Conservation (phyloP, 2,113 vertebrate genomes). For the Rousettus leschenaultii region DNA sequence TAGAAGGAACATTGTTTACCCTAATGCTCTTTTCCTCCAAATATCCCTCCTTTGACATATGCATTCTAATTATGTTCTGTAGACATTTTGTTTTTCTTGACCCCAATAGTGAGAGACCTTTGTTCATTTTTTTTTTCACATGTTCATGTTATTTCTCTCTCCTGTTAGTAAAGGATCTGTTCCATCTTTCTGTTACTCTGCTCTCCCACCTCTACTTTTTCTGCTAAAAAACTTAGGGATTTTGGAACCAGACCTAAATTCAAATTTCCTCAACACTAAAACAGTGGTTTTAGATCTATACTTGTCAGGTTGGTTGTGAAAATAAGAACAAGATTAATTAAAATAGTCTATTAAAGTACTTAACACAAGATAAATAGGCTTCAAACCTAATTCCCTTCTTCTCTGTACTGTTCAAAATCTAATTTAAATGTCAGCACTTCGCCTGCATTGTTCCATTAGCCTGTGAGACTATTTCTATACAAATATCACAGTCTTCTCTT, state of each 20-base stretch:
- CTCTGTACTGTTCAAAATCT: not conserved
- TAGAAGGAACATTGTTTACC: not conserved
- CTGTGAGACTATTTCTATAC: not conserved
- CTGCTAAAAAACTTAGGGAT: not conserved
- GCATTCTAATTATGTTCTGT: not conserved
- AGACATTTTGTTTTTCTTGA: not conserved
- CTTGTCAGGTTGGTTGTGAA: not conserved
- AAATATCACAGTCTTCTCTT: not conserved
- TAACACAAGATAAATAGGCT: not conserved
- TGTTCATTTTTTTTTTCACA: not conserved
- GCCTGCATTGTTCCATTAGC: not conserved
- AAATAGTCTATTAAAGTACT: not conserved
- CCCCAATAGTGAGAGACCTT: not conserved
- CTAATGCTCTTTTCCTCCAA: not conserved
- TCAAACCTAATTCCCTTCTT: not conserved
- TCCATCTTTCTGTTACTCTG: not conserved
- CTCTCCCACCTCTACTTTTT: not conserved
- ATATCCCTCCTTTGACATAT: not conserved
- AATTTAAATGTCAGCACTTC: not conserved
- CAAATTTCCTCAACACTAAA: not conserved
- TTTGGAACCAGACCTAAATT: not conserved
- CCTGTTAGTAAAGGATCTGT: not conserved
- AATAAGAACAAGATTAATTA: conserved; percentile 6
- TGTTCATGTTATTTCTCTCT: not conserved
- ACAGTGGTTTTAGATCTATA: not conserved